A percentile compares a stretch with the other conserved stretches of the same genome.
Conservation (phyloP, 1,140 invertebrate genomes). For the Diabrotica virgifera region DNA sequence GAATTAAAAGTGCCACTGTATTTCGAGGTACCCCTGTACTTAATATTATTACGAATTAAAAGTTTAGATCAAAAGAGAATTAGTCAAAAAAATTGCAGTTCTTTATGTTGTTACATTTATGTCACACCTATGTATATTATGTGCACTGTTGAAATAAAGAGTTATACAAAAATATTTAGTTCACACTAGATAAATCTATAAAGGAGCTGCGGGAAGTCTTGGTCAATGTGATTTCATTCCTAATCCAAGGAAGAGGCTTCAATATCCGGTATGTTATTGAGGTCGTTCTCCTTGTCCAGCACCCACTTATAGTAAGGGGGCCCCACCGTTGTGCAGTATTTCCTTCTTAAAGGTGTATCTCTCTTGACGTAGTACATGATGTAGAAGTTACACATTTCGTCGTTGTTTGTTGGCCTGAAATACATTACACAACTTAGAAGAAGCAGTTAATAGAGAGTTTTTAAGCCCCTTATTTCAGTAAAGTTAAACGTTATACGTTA, state of each 20-base stretch:
- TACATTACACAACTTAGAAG: too few relatives aligned
- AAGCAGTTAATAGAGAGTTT: too few relatives aligned
- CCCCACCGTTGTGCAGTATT: slow-evolving; percentile 83
- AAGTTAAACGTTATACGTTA: too few relatives aligned
- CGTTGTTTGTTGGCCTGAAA: slow-evolving; percentile 76
- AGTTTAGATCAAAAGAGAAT: too few relatives aligned
- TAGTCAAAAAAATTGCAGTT: too few relatives aligned
- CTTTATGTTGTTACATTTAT: too few relatives aligned
- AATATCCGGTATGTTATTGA: slow-evolving; percentile 77
- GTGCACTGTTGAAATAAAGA: not conserved
- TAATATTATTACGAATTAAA: too few relatives aligned
- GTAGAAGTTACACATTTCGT: slow-evolving; percentile 99
- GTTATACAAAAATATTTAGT: not conserved
- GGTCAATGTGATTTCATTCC: slow-evolving; percentile 12
- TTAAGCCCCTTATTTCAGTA: too few relatives aligned
- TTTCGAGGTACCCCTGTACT: too few relatives aligned
- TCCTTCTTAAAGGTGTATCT: slow-evolving; percentile 71
- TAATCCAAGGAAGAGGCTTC: slow-evolving; percentile 55
- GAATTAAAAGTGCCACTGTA: too few relatives aligned
- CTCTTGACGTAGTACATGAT: slow-evolving; percentile 95
- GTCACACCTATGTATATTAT: not conserved
- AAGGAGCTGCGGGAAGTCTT: slow-evolving; percentile 5
- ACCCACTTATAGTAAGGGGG: slow-evolving; percentile 82
- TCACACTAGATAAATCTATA: not conserved
- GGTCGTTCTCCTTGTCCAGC: slow-evolving; percentile 50